Base-by-base conservation (phyloP, 2,113 vertebrate species). In the Vanacampus margaritifer region DNA sequence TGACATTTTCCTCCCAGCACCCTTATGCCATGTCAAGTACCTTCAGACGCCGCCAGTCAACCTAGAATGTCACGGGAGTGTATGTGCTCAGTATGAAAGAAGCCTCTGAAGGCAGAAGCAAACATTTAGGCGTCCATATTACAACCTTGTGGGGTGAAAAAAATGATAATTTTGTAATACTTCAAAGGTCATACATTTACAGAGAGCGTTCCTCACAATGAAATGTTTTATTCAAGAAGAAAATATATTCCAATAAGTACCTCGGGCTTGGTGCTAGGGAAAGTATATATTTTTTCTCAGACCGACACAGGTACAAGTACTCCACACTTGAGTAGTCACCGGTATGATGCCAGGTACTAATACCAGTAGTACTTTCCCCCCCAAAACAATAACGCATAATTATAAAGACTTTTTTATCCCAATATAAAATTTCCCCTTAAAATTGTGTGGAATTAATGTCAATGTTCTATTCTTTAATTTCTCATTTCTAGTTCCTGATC, bases 1-100 rank as follows among this genome's bases (percentile, higher is more conserved):
- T 91, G 89, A 89, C 87, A 91, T 91, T 90, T 88, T 85, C 84
- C 82, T 84, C 77, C 63, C 54, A 24, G 70, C 68, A 71, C 73
- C 80, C 82, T 86, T 45, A 60, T 78, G 80, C 71, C 83, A 67
- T 79, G 72, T 88, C 83, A 75, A 79, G 79, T 78, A 78, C 73
- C 83, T 85, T 84, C 58, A 61, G 84, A 87, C 84, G 79, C 73
- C 64, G n/a, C 64, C 19, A 74, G 81, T 72, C 76, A 78, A 81
- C 84, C 86, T 82, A 54, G 82, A 79, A 60, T 89, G 88, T 79
- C 84, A 79, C 63, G 11, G 28, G 45, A 64, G 74, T 68, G 68
- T 36, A 80, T 83, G 80, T 78, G 81, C 68, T 80, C 75, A 75
- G 82, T 68, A 71, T 74, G 79, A 57, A 79, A 71, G 63, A 82